A percentile compares a stretch with the other conserved stretches of the same genome.
Evolutionary conservation across 2,113 vertebrate species (phyloP).

Genomic region (Regulus satrapa): DNA sequence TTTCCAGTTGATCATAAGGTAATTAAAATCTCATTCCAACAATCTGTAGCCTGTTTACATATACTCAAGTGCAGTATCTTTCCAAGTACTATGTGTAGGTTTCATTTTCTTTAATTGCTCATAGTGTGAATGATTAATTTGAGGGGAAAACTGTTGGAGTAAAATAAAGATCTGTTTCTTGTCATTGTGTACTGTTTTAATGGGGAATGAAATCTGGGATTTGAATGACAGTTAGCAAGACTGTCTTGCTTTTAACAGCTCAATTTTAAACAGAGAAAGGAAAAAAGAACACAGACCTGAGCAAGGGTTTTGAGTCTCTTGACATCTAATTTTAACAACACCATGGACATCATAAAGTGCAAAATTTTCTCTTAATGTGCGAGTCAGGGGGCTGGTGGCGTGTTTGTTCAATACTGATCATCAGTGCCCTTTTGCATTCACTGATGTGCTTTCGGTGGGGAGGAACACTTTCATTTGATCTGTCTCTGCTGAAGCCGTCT

Average conservation of each 20-base stretch:
- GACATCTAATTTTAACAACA: neutral
- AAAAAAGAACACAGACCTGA: neutral
- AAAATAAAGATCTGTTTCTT: constrained; percentile 8
- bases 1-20: neutral
- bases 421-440: neutral
- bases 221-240: neutral
- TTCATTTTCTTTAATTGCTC: neutral
- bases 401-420: neutral
- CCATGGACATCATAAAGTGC: neutral
- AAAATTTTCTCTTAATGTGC: neutral
- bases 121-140: neutral
- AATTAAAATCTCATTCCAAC: neutral
- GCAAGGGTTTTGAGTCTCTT: neutral
- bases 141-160: neutral
- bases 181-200: neutral
- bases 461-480: neutral
- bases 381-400: neutral
- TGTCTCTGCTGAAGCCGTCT: neutral
- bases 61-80: neutral
- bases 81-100: neutral
- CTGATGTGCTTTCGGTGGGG: neutral
- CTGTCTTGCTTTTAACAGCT: neutral
- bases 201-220: neutral
- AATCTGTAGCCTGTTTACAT: neutral
- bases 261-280: neutral